phyloP scores from a whole-genome alignment of 2,888 invertebrate species.

The Fragum sueziense region DNA sequence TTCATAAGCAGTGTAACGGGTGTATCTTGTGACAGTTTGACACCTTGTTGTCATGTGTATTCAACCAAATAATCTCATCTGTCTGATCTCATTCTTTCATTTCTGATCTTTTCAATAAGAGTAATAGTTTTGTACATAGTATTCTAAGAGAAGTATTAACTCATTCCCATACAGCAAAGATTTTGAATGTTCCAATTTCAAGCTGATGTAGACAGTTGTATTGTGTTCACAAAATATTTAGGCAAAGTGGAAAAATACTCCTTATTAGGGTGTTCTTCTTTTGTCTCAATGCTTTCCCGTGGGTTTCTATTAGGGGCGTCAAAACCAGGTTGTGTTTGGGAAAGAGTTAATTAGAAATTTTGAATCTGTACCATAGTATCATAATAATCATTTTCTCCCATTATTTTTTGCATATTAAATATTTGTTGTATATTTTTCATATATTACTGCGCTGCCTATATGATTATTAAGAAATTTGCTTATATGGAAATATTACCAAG shows the following conservation, averaged over 20 bases:
- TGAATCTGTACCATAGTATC: not conserved
- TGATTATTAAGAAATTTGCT: not conserved
- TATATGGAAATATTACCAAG: not conserved
- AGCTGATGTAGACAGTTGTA: not conserved
- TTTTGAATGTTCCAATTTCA: not conserved
- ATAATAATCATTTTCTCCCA: not conserved
- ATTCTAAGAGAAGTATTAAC: not conserved
- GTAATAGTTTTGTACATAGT: not conserved
- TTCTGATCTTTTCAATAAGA: not conserved
- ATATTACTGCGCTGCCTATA: not conserved
- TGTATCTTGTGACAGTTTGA: too few relatives aligned
- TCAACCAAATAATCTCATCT: not conserved
- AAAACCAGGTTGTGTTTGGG: too few relatives aligned
- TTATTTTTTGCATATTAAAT: not conserved
- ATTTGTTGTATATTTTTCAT: not conserved
- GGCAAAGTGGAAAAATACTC: not conserved
- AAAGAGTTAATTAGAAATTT: not conserved
- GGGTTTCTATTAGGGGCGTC: not conserved
- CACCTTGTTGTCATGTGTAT: not conserved
- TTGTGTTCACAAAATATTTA: not conserved
- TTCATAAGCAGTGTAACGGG: too few relatives aligned
- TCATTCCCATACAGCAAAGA: not conserved
- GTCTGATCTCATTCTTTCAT: not conserved
- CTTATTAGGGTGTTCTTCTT: not conserved
- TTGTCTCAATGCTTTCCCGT: not conserved